Percentiles rank a stretch among this genome's conserved stretches.
phyloP scores from a whole-genome alignment of 2,113 vertebrate genomes.

The Perca flavescens region DNA sequence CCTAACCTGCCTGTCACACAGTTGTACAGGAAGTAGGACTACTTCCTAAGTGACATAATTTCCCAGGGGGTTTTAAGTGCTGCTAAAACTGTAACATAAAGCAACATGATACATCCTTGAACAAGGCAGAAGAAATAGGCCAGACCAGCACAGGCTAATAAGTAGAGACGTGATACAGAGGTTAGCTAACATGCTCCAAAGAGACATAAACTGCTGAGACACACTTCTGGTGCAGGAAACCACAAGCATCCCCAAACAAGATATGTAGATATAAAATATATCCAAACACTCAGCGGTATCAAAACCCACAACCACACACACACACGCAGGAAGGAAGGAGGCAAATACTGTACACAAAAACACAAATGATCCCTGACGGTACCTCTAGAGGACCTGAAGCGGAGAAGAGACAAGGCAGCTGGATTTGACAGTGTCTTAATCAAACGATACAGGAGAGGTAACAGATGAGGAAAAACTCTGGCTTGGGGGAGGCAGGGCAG shows the following conservation, averaged over 20 bases:
- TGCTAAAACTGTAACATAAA: constrained; percentile 34
- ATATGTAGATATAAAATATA: constrained; percentile 33
- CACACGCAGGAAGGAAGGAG: constrained; percentile 2
- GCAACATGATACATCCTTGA: constrained; percentile 37
- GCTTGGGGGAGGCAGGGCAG: constrained; percentile 18
- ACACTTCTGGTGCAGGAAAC: constrained; percentile 26
- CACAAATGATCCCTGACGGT: constrained; percentile 52
- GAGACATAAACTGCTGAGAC: constrained; percentile 36
- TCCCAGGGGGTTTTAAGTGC: constrained; percentile 46
- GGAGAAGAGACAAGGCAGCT: constrained; percentile 49
- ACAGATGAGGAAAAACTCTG: constrained; percentile 40
- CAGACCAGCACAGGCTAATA: constrained; percentile 25
- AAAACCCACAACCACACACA: constrained; percentile 11
- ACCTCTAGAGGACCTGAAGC: constrained; percentile 52
- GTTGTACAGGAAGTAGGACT: constrained; percentile 46
- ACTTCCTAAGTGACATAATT: constrained; percentile 57
- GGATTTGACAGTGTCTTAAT: constrained; percentile 65
- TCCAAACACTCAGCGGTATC: constrained; percentile 26
- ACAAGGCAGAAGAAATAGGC: constrained; percentile 37
- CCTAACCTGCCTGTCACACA: constrained; percentile 40
- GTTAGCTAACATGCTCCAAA: constrained; percentile 30
- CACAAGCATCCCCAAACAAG: constrained; percentile 18
- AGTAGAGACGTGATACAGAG: constrained; percentile 27
- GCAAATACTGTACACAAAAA: constrained; percentile 19
- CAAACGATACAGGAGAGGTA: constrained; percentile 59